A percentile compares a stretch with the other conserved stretches of the same genome.
Evolutionary conservation across 2,797 vertebrate species (phyloP).

Genomic region (Buphagus erythrorhynchus): DNA sequence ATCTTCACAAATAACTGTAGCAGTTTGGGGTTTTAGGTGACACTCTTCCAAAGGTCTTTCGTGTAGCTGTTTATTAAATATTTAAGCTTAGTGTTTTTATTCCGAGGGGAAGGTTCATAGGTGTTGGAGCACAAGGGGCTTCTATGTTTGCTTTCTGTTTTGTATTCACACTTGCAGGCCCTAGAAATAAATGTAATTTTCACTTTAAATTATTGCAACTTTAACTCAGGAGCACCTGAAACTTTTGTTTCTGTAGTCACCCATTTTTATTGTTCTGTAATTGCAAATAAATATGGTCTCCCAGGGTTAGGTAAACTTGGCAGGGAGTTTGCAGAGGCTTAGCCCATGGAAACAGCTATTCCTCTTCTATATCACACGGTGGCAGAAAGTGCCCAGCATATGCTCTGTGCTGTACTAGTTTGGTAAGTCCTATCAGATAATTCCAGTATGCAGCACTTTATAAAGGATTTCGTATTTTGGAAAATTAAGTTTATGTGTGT

Average conservation of each 20-base stretch:
- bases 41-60: neutral
- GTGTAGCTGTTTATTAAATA: neutral
- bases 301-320: neutral
- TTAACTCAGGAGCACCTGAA: neutral
- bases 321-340: neutral
- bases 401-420: neutral
- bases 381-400: slow-evolving; percentile 18
- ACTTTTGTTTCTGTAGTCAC: neutral
- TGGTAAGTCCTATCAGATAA: fast-evolving
- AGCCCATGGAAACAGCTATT: neutral
- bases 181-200: neutral
- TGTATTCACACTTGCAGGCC: neutral
- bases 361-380: slow-evolving; percentile 41
- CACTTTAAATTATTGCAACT: neutral
- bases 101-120: neutral
- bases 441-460: neutral
- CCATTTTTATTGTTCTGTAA: neutral
- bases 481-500: neutral
- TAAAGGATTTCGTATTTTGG: neutral
- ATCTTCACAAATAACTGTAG: neutral
- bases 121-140: neutral
- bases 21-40: neutral
- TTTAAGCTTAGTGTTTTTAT: neutral
- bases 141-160: neutral
- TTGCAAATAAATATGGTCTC: neutral